Base-by-base conservation (phyloP, 1,140 invertebrate genomes). In the Acromyrmex charruanus region DNA sequence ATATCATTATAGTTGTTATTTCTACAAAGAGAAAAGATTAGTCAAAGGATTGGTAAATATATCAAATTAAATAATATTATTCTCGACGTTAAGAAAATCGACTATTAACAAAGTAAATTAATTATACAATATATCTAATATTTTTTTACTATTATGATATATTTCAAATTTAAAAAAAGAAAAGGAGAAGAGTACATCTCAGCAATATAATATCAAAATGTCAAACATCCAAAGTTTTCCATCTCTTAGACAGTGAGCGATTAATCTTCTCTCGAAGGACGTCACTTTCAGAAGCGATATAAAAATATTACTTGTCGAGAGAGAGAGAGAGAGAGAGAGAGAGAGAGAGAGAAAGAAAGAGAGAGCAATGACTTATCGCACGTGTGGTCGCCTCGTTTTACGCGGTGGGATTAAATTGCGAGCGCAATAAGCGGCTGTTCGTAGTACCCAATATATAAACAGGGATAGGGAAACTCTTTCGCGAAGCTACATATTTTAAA, bases 251-350 rank as follows among this genome's bases (percentile, higher is more conserved):
- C 61, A 68, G 58, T 28, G 63, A 51, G 82, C 85, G 89, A 90
- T 90, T 90, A 90, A 90, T 90, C 89, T 89, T 87, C 39, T 35
- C 71, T 89, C 79, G 89, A 85, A 87, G 85, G 72, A 85, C 77
- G 89, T 89, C 89, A 85, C 79, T 90, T 77, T 90, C 80, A 89
- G 88, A 90, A 90, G 87, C 86, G 89, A 90, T 90, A 90, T 90
- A 89, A 89, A 89, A 89, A 90, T 90, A 90, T 89, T 89, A 87
- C 88, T 90, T 90, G 88, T 90, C 1, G 77, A 31, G 87, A 58
- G 39, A 10, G 39, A 10, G 39, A 44, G 39, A 10, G 77, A 44
- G 77, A 31, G 87, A 51, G 39, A 44, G 39, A 44, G 39, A 44
- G 39, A 44, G 77, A 10, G 39, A 2, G 87, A 58, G 39, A 44